Evolutionary conservation across 1,140 invertebrate genomes (phyloP).

Genomic region (Brachionus plicatilis): DNA sequence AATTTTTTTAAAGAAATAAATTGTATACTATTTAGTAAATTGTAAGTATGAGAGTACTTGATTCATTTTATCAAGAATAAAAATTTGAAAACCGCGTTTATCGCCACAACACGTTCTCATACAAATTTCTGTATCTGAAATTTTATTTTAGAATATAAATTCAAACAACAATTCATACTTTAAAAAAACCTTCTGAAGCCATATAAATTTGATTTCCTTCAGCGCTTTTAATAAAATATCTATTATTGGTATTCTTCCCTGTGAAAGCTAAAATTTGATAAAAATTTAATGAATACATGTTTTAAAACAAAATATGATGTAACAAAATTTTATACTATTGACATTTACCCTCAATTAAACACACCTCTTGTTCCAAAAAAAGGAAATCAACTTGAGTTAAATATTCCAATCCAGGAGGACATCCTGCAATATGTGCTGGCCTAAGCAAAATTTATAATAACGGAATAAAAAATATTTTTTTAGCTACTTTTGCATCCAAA

Average conservation of each 20-base stretch:
- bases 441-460: conserved; percentile 49
- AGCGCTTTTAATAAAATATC: conserved; percentile 70
- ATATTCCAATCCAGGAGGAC: conserved; percentile 84
- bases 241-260: conserved; percentile 80
- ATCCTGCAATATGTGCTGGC: conserved; percentile 66
- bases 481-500: conserved; percentile 23
- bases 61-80: conserved; percentile 70
- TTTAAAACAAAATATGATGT: too few species aligned
- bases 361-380: conserved; percentile 78
- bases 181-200: conserved; percentile 64
- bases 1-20: neutral
- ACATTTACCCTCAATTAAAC: conserved; percentile 68
- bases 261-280: conserved; percentile 59
- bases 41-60: conserved; percentile 53
- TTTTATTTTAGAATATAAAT: neutral
- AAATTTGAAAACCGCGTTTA: conserved; percentile 74
- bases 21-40: neutral
- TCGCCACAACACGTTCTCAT: conserved; percentile 72
- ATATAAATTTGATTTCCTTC: conserved; percentile 73
- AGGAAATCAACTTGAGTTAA: conserved; percentile 81
- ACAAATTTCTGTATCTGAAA: conserved; percentile 67
- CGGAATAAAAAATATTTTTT: neutral
- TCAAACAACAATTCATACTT: neutral
- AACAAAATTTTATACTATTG: neutral
- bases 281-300: too few species aligned